phyloP scores from a whole-genome alignment of 2,888 invertebrate species.

The Tenthredo mesomela region DNA sequence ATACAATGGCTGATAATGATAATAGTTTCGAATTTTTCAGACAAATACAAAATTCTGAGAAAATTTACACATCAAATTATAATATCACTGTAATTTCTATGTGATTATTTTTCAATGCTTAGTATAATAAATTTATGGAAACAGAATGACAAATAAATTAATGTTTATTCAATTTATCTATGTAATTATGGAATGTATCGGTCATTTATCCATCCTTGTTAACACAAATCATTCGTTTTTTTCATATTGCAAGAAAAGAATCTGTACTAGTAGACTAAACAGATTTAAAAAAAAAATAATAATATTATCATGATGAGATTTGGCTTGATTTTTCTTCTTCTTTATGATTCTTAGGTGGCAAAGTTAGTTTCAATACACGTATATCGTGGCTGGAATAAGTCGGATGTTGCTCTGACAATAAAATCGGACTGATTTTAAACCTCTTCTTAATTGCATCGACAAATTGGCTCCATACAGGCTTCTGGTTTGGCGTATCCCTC shows the following conservation, averaged over 20 bases:
- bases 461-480: conserved; percentile 79
- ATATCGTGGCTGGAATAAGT: conserved; percentile 84
- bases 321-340: neutral
- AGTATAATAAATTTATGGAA: conserved; percentile 10
- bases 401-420: conserved; percentile 82
- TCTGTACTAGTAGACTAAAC: neutral
- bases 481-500: conserved; percentile 82
- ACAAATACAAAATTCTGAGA: neutral
- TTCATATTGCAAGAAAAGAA: neutral
- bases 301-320: neutral
- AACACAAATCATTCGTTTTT: neutral
- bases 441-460: conserved; percentile 69
- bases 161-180: conserved; percentile 19
- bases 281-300: neutral
- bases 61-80: neutral
- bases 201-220: neutral
- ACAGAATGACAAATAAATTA: conserved; percentile 45
- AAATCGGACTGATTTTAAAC: conserved; percentile 79
- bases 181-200: neutral
- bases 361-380: conserved; percentile 78
- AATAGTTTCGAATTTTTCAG: neutral
- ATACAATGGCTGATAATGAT: neutral
- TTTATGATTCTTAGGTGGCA: conserved; percentile 11
- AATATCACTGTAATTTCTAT: conserved; percentile 15
- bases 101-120: neutral